Percentiles rank a stretch among this genome's conserved stretches.
phyloP scores from a whole-genome alignment of 2,797 vertebrate species.

The Tragelaphus oryx region DNA sequence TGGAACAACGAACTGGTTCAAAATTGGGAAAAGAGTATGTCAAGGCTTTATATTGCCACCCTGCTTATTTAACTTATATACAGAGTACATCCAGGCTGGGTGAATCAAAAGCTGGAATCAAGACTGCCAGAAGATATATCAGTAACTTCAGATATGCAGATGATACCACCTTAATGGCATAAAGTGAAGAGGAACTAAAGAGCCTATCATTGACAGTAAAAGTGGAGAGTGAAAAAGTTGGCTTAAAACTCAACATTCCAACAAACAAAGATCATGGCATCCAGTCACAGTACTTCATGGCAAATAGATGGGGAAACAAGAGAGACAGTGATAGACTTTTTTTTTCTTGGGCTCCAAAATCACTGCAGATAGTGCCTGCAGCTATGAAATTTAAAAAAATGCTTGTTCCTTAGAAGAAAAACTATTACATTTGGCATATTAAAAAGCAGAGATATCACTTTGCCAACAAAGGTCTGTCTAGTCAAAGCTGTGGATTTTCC shows the following conservation, averaged over 20 bases:
- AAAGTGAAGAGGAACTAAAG: not conserved
- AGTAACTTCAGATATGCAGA: not conserved
- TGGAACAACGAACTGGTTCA: not conserved
- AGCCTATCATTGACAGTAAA: not conserved
- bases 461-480: not conserved
- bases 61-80: not conserved
- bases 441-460: not conserved
- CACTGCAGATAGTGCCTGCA: not conserved
- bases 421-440: not conserved
- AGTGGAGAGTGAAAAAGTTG: not conserved
- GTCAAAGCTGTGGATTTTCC: no score
- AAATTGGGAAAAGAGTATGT: not conserved
- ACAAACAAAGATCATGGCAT: not conserved
- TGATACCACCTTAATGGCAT: not conserved
- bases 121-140: not conserved
- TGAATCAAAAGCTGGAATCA: not conserved
- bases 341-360: not conserved
- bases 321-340: not conserved
- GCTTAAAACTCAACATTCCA: not conserved
- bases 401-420: not conserved
- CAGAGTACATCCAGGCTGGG: not conserved
- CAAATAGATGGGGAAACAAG: not conserved
- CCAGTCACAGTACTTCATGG: not conserved
- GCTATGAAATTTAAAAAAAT: not conserved
- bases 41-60: not conserved